These are phyloP conservation scores for Anas flavirostris DNA, from an alignment of 2,797 vertebrate genomes.

Conservation along the genomic window DNA sequence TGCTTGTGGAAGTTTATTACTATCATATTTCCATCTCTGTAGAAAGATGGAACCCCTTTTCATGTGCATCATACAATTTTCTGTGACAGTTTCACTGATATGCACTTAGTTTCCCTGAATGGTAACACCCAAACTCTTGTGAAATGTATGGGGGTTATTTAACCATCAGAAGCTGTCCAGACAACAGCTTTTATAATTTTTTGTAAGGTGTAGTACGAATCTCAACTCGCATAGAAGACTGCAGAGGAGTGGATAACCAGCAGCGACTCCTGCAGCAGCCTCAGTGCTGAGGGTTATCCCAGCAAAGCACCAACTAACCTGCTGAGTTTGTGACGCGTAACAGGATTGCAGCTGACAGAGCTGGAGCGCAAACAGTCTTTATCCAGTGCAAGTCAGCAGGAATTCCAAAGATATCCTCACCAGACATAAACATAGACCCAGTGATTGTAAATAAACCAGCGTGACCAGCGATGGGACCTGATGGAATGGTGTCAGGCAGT, in stretches of 20 bases:
- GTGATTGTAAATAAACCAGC: not conserved
- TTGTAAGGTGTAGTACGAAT: not conserved
- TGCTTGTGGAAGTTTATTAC: conserved; percentile 1
- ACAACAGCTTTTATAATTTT: not conserved
- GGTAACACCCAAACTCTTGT: not conserved
- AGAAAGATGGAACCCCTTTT: not conserved
- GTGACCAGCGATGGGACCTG: too few species aligned
- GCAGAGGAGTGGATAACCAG: not conserved
- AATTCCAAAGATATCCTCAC: not conserved
- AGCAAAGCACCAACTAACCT: not conserved
- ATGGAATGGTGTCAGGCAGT: too few species aligned
- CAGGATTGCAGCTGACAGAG: not conserved
- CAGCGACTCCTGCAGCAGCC: not conserved
- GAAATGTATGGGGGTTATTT: not conserved
- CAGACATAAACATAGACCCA: not conserved
- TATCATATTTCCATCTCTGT: not conserved
- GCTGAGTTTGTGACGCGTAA: not conserved
- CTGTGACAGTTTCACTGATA: conserved; percentile 4
- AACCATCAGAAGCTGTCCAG: not conserved
- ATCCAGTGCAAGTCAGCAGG: not conserved
- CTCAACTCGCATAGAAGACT: not conserved
- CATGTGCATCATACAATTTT: conserved; percentile 3
- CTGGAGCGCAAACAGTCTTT: not conserved
- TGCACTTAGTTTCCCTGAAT: not conserved
- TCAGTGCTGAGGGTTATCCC: not conserved